Evolutionary conservation across 2,888 invertebrate genomes (phyloP).

Genomic region (Cremastinae sp.): DNA sequence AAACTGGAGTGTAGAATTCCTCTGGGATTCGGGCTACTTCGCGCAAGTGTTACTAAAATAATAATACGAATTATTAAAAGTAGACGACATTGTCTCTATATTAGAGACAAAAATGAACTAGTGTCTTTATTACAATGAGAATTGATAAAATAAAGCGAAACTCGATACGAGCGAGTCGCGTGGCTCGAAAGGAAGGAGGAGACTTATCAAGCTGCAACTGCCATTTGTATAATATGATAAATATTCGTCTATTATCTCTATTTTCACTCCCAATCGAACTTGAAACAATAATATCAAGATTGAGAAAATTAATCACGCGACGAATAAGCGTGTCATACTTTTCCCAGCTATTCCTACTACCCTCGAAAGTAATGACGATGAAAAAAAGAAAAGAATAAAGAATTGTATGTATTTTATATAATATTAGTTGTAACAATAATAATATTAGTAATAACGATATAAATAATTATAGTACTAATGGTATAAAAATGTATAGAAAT

Average conservation of each 20-base stretch:
- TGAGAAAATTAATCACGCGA: conserved; percentile 19
- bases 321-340: conserved; percentile 23
- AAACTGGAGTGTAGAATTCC: too few species aligned
- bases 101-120: conserved; percentile 69
- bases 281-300: conserved; percentile 37
- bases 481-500: conserved; percentile 67
- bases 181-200: conserved; percentile 48
- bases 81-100: conserved; percentile 70
- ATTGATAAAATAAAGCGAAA: conserved; percentile 16
- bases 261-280: not conserved
- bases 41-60: not conserved
- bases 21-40: not conserved
- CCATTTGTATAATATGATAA: conserved; percentile 58
- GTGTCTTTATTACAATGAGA: conserved; percentile 58
- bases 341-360: conserved; percentile 27
- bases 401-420: conserved; percentile 71
- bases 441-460: conserved; percentile 59
- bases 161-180: conserved; percentile 29
- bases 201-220: conserved; percentile 63
- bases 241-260: conserved; percentile 37
- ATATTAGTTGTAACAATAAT: conserved; percentile 55
- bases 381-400: conserved; percentile 16
- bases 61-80: conserved; percentile 12
- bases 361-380: conserved; percentile 27
- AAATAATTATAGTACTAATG: conserved; percentile 56